Base-by-base conservation (phyloP, 2,888 invertebrate genomes). In the Dysmachus trigonus region DNA sequence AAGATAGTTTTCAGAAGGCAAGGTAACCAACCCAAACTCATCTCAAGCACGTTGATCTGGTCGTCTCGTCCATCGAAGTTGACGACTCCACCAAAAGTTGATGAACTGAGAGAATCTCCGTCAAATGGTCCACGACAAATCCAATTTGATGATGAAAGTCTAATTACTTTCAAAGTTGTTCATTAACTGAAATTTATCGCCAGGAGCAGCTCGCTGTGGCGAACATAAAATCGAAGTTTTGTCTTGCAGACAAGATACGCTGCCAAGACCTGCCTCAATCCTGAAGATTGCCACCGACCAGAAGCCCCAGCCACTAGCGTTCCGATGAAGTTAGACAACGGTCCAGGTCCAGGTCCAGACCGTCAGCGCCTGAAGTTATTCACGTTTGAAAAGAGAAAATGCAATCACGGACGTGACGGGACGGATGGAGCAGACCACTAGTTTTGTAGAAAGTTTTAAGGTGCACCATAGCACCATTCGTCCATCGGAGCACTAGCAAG, bases 181-280 rank as follows among this genome's bases (percentile, higher is more conserved):
- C 85, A 85, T 85, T 85, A 85, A 85, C 76, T 85, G 53, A 62
- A 77, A 85, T 85, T 85, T 85, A 85, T 85, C 76, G 76, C 62
- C 73, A 71, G 27, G 51, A 77, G 77, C 38, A n/a, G n/a, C n/a
- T n/a, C n/a, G 22, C 62, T 77, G 77, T 2, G 77, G 77, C 47
- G 31, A 77, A 77, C 77, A 77, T 77, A 77, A 77, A 77, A 77
- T 77, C 77, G 77, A 77, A 77, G 47, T 41, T 77, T 77, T 30
- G 47, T 77, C 15, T 27, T 47, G 27, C 51, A 27, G 27, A 73
- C 31, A 27, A n/a, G 18, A 22, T 22, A 53, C 22, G 18, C 22
- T 51, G 51, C n/a, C 7, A 77, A 77, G 77, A 77, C 77, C 77
- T 77, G 47, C 77, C 77, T 47, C 77, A 47, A 77, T 27, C 77